phyloP scores from a whole-genome alignment of 30 jellyfish, hydroid and myxozoan genomes.

The Aurelia sp. region DNA sequence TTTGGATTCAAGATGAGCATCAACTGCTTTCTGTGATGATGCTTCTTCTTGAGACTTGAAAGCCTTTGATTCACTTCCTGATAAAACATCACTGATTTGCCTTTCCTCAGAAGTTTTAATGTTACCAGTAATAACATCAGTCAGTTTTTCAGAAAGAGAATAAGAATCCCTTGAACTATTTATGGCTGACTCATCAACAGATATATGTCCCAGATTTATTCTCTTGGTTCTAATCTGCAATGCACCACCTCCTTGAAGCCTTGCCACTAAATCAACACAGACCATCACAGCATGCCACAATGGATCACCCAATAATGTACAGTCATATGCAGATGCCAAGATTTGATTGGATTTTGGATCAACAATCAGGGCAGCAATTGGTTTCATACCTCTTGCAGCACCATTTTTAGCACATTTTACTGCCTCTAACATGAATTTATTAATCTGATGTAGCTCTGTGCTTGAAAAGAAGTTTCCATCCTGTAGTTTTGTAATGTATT shows the following conservation, averaged over 20 bases:
- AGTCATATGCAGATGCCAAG: constrained; percentile 78
- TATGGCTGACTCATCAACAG: too few relatives aligned
- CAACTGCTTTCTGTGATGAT: too few relatives aligned
- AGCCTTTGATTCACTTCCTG: too few relatives aligned
- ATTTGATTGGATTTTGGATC: constrained; percentile 61
- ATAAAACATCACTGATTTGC: too few relatives aligned
- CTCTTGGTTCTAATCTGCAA: constrained; percentile 4
- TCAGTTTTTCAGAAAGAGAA: too few relatives aligned
- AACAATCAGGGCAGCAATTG: constrained; percentile 67
- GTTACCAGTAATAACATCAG: too few relatives aligned
- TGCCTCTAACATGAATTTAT: constrained; percentile 28
- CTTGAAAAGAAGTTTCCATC: constrained; percentile 21
- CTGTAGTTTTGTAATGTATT: constrained; percentile 33
- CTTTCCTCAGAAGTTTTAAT: too few relatives aligned
- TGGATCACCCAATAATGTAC: constrained; percentile 66
- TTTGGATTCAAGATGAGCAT: too few relatives aligned
- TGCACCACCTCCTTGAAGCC: constrained; percentile 88
- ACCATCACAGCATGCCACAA: constrained; percentile 80
- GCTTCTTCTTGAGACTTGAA: too few relatives aligned
- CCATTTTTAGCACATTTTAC: constrained; percentile 32
- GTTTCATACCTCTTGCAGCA: constrained; percentile 16
- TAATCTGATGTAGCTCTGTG: not conserved
- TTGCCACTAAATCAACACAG: constrained; percentile 86
- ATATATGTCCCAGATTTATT: not conserved
- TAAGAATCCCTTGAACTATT: too few relatives aligned